Conservation (phyloP, 2,888 invertebrate genomes). For the Nasonovia ribisnigri region DNA sequence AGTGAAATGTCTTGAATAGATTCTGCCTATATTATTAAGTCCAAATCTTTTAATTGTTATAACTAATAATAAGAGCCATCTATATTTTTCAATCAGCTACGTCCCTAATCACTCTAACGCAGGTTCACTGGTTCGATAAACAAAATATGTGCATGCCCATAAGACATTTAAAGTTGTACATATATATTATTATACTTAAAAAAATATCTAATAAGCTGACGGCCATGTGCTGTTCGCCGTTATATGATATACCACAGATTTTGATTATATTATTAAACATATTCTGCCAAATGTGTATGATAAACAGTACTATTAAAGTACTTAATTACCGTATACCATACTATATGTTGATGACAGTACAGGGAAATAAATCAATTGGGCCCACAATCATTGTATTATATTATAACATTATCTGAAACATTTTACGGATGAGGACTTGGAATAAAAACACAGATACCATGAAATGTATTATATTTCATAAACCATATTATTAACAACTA, state of each 20-base stretch:
- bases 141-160: neutral
- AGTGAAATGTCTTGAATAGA: neutral
- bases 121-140: neutral
- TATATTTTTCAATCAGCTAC: neutral
- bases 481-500: neutral
- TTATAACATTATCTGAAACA: neutral
- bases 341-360: neutral
- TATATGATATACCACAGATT: neutral
- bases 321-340: neutral
- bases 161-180: neutral
- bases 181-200: neutral
- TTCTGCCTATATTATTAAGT: neutral
- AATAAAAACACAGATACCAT: neutral
- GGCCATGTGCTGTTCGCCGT: neutral
- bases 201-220: neutral
- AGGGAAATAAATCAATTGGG: neutral
- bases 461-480: neutral
- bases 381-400: neutral
- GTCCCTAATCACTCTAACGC: neutral
- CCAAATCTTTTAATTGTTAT: neutral
- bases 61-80: neutral
- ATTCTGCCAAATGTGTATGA: neutral
- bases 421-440: neutral
- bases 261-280: neutral
- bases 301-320: neutral